Evolutionary conservation across 2,888 invertebrate species (phyloP).

Genomic region (Ochropleura plecta): DNA sequence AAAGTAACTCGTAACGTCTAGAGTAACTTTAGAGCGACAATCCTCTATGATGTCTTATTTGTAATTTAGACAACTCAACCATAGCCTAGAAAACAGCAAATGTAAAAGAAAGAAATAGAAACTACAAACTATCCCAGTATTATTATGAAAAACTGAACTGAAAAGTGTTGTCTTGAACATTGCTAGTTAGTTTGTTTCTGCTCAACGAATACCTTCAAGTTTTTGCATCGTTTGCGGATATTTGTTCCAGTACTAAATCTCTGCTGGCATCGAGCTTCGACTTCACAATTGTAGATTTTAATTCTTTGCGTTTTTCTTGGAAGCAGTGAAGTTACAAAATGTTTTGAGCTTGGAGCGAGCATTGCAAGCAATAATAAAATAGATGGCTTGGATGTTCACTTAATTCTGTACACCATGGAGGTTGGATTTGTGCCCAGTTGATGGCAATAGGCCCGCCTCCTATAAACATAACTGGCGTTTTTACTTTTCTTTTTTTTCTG

Average conservation of each 20-base stretch:
- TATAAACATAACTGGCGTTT: too few relatives aligned
- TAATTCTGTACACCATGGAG: background rate
- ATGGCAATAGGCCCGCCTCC: too few relatives aligned
- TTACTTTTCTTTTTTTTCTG: too few relatives aligned
- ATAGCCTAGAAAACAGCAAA: conserved; percentile 31
- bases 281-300: conserved; percentile 26
- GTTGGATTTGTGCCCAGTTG: too few relatives aligned
- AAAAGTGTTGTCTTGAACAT: conserved; percentile 62
- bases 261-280: conserved; percentile 6
- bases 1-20: conserved; percentile 17
- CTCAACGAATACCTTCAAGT: conserved; percentile 25
- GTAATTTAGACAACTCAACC: conserved; percentile 43
- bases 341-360: background rate
- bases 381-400: background rate
- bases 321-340: background rate
- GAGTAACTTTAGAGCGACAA: conserved; percentile 31
- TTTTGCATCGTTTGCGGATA: conserved; percentile 25
- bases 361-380: background rate
- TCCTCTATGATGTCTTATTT: conserved; percentile 41
- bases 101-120: conserved; percentile 28
- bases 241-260: conserved; percentile 18
- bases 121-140: conserved; percentile 51
- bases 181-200: conserved; percentile 56
- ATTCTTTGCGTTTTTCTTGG: conserved; percentile 14
- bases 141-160: conserved; percentile 64